Conservation (phyloP, 2,888 invertebrate genomes). For the Baronia brevicornis region DNA sequence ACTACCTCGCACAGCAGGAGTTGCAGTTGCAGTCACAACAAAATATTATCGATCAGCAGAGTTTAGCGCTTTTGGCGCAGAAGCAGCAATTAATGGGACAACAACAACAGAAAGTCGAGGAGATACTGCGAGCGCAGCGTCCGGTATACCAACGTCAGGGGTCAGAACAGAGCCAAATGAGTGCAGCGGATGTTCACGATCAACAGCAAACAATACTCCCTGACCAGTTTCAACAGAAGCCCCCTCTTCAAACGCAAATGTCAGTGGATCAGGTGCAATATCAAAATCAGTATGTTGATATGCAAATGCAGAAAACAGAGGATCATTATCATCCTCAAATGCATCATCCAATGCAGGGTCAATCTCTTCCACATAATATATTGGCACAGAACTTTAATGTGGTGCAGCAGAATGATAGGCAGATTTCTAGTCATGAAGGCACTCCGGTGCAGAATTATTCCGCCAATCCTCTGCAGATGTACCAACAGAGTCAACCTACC, state of each 20-base stretch:
- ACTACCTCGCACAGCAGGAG: constrained; percentile 70
- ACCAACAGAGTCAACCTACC: constrained; percentile 48
- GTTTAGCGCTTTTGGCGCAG: constrained; percentile 65
- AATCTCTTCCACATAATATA: constrained; percentile 59
- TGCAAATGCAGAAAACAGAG: constrained; percentile 50
- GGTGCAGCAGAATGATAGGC: constrained; percentile 62
- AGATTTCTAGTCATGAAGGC: constrained; percentile 72
- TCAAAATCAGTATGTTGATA: constrained; percentile 40
- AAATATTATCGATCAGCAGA: constrained; percentile 74
- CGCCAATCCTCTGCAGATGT: constrained; percentile 64
- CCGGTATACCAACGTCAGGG: constrained; percentile 61
- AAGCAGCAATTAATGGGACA: constrained; percentile 71
- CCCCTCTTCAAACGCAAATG: constrained; percentile 52
- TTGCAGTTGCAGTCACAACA: constrained; percentile 70
- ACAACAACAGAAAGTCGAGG: constrained; percentile 68
- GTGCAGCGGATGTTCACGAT: constrained; percentile 50
- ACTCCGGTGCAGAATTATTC: constrained; percentile 67
- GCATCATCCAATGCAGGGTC: constrained; percentile 55
- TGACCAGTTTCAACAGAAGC: constrained; percentile 48
- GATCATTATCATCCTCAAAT: constrained; percentile 52
- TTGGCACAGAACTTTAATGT: constrained; percentile 52
- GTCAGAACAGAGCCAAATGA: constrained; percentile 65
- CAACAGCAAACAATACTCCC: constrained; percentile 38
- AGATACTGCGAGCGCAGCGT: constrained; percentile 51
- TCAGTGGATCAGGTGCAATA: constrained; percentile 52